phyloP scores from a whole-genome alignment of 2,888 invertebrate genomes.

The Oxystoma pomonae region DNA sequence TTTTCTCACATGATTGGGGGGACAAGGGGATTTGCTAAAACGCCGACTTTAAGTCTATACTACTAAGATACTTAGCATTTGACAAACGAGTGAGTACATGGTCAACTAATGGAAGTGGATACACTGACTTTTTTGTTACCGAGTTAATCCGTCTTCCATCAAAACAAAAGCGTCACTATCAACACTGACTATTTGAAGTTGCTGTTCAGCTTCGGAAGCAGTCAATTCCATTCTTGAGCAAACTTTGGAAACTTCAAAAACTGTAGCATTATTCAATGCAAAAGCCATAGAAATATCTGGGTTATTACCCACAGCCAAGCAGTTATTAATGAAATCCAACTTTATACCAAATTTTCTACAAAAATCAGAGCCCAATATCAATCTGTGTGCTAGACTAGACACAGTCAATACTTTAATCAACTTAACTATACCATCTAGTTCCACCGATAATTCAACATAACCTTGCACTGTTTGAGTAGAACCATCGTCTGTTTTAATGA shows the following conservation, averaged over 20 bases:
- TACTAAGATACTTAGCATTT: constrained; percentile 8
- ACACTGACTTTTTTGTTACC: constrained; percentile 14
- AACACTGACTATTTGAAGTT: background rate
- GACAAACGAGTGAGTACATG: constrained; percentile 11
- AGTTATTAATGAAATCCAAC: background rate
- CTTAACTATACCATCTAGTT: background rate
- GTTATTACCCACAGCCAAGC: background rate
- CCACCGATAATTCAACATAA: background rate
- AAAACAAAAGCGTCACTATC: constrained; percentile 13
- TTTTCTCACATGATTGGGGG: constrained; percentile 13
- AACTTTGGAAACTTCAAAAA: background rate
- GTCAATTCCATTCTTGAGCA: background rate
- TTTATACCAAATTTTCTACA: background rate
- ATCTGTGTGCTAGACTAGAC: background rate
- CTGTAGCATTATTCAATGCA: background rate
- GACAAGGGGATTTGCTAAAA: constrained; percentile 17
- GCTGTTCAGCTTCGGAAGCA: background rate
- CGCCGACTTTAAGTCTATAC: constrained; percentile 13
- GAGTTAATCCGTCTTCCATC: constrained; percentile 17
- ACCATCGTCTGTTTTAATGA: constrained; percentile 14
- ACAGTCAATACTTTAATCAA: background rate
- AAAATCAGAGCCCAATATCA: background rate
- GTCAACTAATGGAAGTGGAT: constrained; percentile 17
- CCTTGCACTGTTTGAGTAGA: constrained; percentile 1
- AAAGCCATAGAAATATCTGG: background rate